Evolutionary conservation across 2,113 vertebrate genomes (phyloP), one percentile per base, ranked within the genome.

Genomic region (Dromiciops gliroides): DNA sequence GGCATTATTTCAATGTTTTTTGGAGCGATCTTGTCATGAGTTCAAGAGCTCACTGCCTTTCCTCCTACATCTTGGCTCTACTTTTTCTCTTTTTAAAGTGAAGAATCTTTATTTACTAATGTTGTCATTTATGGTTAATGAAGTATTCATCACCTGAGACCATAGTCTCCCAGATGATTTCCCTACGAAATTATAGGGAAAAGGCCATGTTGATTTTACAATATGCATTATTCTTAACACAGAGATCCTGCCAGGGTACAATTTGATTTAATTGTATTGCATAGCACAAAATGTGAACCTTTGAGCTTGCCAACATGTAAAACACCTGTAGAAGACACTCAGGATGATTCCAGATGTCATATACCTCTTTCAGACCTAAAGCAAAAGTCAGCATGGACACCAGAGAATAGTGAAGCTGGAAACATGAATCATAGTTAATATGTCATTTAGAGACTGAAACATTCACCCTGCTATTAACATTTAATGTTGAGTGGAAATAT

Each of bases 41-140:
- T n/a, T n/a, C n/a, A n/a, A n/a, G n/a, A n/a, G n/a, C n/a, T n/a
- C n/a, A n/a, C n/a, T n/a, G n/a, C n/a, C n/a, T n/a, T n/a, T n/a
- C n/a, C n/a, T n/a, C n/a, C n/a, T n/a, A n/a, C n/a, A n/a, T n/a
- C n/a, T n/a, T n/a, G n/a, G n/a, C n/a, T n/a, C n/a, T n/a, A n/a
- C n/a, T n/a, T n/a, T n/a, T 51, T 50, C 50, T 50, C 10, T 48
- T 92, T 75, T 90, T 44, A 19, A 52, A 9, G 83, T 92, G 3
- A 0, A 92, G 6, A 89, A 89, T 89, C 48, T 37, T 96, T 95
- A 50, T 95, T 97, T 97, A 60, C 49, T 95, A 91, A 92, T 90
- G 5, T 50, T 94, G 48, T 94, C 44, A 92, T 51, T 92, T 95
- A n/a, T 91, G 9, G 97, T 97, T 97, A 97, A 97, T 95, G 89